Conservation (phyloP, 2,888 invertebrate genomes). For the Diaprepes abbreviatus region DNA sequence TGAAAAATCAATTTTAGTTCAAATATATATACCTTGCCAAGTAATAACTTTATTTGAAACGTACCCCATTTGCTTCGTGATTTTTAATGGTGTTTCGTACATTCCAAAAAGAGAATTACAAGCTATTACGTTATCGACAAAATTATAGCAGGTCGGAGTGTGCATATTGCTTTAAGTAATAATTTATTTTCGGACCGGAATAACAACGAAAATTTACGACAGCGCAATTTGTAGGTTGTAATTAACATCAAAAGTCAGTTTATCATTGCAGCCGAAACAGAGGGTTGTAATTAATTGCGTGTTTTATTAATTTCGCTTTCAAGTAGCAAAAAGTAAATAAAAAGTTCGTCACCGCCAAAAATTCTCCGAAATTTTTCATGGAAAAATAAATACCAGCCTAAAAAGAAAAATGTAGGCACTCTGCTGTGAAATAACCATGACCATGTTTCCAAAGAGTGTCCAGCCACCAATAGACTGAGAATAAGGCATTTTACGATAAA, state of each 20-base stretch:
- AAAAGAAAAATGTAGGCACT: no score
- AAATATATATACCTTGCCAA: not conserved
- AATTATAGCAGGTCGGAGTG: slow-evolving; percentile 15
- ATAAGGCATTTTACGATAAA: no score
- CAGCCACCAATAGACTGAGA: no score
- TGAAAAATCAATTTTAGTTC: not conserved
- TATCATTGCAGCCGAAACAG: slow-evolving; percentile 56
- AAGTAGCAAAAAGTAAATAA: no score
- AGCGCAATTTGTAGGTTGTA: slow-evolving; percentile 62
- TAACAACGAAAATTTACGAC: slow-evolving; percentile 56
- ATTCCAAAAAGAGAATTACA: not conserved
- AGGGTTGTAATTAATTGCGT: slow-evolving; percentile 56
- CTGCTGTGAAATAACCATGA: no score
- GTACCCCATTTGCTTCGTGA: not conserved
- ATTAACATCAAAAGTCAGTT: slow-evolving; percentile 61
- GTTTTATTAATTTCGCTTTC: slow-evolving; percentile 53
- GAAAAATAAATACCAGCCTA: no score
- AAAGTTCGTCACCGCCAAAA: no score
- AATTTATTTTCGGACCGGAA: slow-evolving; percentile 47
- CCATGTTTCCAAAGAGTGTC: no score
- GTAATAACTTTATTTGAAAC: not conserved
- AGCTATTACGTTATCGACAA: slow-evolving; percentile 11
- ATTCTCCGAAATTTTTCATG: no score
- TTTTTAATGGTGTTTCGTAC: not conserved
- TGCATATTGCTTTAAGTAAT: slow-evolving; percentile 27